Conservation (phyloP, 2,797 vertebrate species). For the Peromyscus eremicus region DNA sequence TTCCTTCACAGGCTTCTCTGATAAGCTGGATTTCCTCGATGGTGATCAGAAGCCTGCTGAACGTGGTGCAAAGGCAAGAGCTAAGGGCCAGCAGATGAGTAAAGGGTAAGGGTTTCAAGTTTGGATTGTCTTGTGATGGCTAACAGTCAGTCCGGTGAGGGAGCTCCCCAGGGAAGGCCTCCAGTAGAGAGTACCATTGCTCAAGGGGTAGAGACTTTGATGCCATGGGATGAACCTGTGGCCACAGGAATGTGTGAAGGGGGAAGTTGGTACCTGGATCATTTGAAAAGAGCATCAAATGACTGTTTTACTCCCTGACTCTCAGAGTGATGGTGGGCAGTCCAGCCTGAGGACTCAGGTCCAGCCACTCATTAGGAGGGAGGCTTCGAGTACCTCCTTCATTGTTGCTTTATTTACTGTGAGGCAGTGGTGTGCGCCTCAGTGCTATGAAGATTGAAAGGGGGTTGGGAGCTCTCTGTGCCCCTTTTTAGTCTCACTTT, state of each 20-base stretch:
- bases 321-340: not conserved
- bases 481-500: not conserved
- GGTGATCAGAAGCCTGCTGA: slow-evolving; percentile 89
- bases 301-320: not conserved
- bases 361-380: not conserved
- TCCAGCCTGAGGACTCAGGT: not conserved
- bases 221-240: not conserved
- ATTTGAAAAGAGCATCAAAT: not conserved
- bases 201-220: not conserved
- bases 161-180: not conserved
- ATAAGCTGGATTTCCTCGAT: slow-evolving; percentile 98
- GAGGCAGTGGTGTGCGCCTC: not conserved
- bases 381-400: slow-evolving; percentile 23
- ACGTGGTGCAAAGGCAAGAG: slow-evolving; percentile 83
- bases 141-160: rapidly evolving
- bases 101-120: slow-evolving; percentile 88
- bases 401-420: not conserved
- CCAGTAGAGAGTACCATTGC: rapidly evolving
- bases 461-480: not conserved
- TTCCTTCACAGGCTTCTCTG: slow-evolving; percentile 93
- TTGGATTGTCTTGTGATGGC: not conserved
- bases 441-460: not conserved
- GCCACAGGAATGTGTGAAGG: not conserved
- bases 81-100: slow-evolving; percentile 86
- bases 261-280: not conserved